phyloP scores from a whole-genome alignment of 1,140 invertebrate genomes.

The Macrostomum lignano region DNA sequence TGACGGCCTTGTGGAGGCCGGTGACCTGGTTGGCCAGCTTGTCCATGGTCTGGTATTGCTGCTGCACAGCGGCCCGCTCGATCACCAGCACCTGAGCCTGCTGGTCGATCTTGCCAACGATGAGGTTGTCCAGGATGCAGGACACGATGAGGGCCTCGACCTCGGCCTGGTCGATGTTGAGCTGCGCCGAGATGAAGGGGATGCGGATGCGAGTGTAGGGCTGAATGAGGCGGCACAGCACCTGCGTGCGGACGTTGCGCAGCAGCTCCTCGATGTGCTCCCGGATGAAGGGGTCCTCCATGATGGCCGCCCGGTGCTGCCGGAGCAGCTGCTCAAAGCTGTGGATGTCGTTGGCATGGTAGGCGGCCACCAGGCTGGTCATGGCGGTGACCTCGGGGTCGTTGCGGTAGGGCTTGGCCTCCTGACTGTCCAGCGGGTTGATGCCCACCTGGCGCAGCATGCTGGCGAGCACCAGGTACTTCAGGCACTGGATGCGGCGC shows the following conservation, averaged over 20 bases:
- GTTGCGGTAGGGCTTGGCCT: conserved; percentile 97
- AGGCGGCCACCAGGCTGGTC: conserved; percentile 86
- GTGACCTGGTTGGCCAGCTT: too few species aligned
- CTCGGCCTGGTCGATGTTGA: conserved; percentile 79
- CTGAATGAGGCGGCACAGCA: conserved; percentile 80
- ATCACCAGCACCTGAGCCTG: not conserved
- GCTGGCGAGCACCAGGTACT: conserved; percentile 89
- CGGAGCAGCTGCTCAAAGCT: conserved; percentile 88
- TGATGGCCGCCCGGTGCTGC: conserved; percentile 64
- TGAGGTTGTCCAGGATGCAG: conserved; percentile 75
- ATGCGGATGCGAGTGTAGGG: conserved; percentile 94
- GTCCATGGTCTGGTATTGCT: too few species aligned
- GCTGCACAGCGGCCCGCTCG: not conserved
- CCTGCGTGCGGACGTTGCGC: conserved; percentile 78
- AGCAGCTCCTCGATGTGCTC: conserved; percentile 95
- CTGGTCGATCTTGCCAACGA: conserved; percentile 12
- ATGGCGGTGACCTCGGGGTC: conserved; percentile 96
- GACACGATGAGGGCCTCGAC: conserved; percentile 90
- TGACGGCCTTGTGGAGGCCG: too few species aligned
- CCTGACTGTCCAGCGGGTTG: conserved; percentile 97
- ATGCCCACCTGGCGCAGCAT: conserved; percentile 99
- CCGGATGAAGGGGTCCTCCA: conserved; percentile 95
- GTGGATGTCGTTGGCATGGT: conserved; percentile 95
- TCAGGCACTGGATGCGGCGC: conserved; percentile 67
- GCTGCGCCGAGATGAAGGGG: conserved; percentile 79